phyloP scores from a whole-genome alignment of 2,797 vertebrate genomes.

The Manis javanica region DNA sequence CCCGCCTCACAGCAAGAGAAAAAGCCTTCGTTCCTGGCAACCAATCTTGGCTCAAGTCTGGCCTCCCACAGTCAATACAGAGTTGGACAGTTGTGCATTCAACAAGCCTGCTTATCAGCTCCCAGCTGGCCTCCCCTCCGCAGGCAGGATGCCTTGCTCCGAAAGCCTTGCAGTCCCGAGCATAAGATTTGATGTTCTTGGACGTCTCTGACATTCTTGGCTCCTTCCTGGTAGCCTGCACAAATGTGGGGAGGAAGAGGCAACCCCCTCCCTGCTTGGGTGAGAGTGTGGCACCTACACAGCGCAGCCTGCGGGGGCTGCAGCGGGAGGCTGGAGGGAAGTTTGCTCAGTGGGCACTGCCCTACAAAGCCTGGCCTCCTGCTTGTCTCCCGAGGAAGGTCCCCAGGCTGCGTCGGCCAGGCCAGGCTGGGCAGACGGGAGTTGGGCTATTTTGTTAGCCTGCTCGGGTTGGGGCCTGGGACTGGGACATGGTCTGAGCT shows the following conservation, averaged over 20 bases:
- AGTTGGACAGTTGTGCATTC: background rate
- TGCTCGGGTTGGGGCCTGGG: background rate
- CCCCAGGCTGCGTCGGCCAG: background rate
- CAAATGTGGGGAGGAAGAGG: background rate
- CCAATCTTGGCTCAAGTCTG: background rate
- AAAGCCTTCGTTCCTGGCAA: background rate
- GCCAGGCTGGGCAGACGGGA: too few relatives aligned
- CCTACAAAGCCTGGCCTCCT: background rate
- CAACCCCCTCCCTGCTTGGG: fast-evolving
- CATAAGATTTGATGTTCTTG: background rate
- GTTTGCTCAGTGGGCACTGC: background rate
- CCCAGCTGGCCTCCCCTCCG: background rate
- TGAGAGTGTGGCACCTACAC: fast-evolving
- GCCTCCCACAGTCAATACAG: background rate
- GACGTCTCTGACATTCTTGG: background rate
- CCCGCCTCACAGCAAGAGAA: background rate
- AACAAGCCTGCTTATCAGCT: too few relatives aligned
- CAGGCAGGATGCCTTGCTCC: background rate
- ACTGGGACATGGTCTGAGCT: background rate
- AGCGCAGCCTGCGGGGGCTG: background rate
- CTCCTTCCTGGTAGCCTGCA: background rate
- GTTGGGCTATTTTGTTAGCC: background rate
- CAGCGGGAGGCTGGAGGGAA: fast-evolving
- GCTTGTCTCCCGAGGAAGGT: background rate
- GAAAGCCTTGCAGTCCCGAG: background rate